Evolutionary conservation across 1,140 invertebrate species (phyloP).

Genomic region (Drosophila sulfurigaster): DNA sequence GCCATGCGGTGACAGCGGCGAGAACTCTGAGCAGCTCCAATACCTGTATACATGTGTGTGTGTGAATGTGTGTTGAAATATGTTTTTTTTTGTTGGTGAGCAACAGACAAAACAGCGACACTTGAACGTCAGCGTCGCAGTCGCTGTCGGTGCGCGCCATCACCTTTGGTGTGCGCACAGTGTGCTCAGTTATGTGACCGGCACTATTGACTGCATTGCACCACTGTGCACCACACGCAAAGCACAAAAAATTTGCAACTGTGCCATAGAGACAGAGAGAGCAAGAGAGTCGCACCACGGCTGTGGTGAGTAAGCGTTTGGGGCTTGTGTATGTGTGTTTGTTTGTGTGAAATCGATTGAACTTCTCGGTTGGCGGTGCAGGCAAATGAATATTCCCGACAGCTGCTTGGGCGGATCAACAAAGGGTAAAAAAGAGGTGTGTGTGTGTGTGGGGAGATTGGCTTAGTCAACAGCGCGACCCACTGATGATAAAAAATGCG

Average conservation of each 20-base stretch:
- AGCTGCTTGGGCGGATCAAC: slow-evolving; percentile 31
- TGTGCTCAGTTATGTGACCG: slow-evolving; percentile 45
- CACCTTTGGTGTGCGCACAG: slow-evolving; percentile 40
- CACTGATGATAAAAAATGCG: slow-evolving; percentile 18
- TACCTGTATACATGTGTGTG: slow-evolving; percentile 3
- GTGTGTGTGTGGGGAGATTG: neutral
- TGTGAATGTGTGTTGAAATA: slow-evolving; percentile 22
- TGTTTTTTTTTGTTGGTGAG: slow-evolving; percentile 32
- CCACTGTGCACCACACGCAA: slow-evolving; percentile 38
- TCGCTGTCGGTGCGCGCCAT: slow-evolving; percentile 23
- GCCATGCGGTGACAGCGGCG: slow-evolving; percentile 36
- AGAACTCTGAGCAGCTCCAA: slow-evolving; percentile 7
- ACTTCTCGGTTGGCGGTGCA: slow-evolving; percentile 43
- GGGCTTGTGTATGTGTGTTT: neutral
- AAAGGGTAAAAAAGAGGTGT: neutral
- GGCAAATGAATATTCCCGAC: slow-evolving; percentile 46
- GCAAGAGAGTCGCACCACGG: neutral
- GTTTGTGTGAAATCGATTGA: slow-evolving; percentile 50
- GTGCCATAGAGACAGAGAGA: slow-evolving; percentile 9
- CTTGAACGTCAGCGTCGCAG: slow-evolving; percentile 9
- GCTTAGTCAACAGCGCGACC: slow-evolving; percentile 30
- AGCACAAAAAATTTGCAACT: slow-evolving; percentile 43
- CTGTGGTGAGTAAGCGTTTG: slow-evolving; percentile 49
- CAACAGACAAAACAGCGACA: slow-evolving; percentile 50
- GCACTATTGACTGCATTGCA: slow-evolving; percentile 48